Evolutionary conservation across 2,888 invertebrate genomes (phyloP).

Genomic region (Danaus chrysippus): DNA sequence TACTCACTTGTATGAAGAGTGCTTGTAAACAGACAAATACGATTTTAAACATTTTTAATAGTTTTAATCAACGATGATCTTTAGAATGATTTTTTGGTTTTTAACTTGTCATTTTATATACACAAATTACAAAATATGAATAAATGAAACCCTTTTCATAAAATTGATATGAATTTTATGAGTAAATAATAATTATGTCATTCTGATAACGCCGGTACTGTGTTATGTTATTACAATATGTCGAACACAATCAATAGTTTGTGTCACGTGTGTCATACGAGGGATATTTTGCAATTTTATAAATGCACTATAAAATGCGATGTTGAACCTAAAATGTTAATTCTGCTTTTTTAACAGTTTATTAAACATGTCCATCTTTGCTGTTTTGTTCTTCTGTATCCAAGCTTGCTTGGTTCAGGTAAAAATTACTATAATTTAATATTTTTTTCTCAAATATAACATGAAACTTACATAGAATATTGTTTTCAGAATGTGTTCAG

Average conservation of each 20-base stretch:
- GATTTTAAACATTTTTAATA: slow-evolving; percentile 25
- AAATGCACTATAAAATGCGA: neutral
- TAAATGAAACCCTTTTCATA: slow-evolving; percentile 1
- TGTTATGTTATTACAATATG: no score
- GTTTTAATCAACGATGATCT: neutral
- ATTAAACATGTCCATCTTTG: slow-evolving; percentile 39
- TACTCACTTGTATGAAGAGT: slow-evolving; percentile 32
- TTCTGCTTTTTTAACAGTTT: neutral
- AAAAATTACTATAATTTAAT: slow-evolving; percentile 12
- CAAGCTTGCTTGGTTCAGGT: slow-evolving; percentile 43
- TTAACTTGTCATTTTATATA: neutral
- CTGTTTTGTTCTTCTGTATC: slow-evolving; percentile 39
- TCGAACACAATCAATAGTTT: no score
- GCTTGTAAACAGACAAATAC: slow-evolving; percentile 32
- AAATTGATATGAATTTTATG: slow-evolving; percentile 3
- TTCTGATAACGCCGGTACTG: no score
- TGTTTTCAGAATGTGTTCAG: slow-evolving; percentile 29
- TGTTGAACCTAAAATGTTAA: neutral
- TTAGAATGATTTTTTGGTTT: neutral
- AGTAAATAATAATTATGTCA: neutral
- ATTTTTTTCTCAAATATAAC: no score
- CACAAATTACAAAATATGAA: neutral
- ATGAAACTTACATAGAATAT: neutral
- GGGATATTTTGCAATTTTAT: no score
- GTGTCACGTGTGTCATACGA: no score